These are phyloP conservation scores for Idris sp. DNA, from an alignment of 1,140 invertebrate species.

Conservation along the genomic window DNA sequence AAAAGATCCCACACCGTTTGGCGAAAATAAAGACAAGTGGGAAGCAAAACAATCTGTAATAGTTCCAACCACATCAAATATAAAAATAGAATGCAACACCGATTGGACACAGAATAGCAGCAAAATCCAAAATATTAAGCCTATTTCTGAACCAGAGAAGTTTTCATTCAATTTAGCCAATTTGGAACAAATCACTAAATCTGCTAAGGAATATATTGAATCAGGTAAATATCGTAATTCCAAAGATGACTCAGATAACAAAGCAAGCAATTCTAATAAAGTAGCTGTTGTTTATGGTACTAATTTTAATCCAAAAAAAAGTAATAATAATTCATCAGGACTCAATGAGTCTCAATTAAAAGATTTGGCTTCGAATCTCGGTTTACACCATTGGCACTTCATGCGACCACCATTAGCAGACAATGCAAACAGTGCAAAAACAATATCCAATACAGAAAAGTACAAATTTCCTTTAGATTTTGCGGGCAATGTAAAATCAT, in stretches of 20 bases:
- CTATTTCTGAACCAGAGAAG: too few relatives aligned
- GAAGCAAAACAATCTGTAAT: constrained; percentile 11
- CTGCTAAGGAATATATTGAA: constrained; percentile 20
- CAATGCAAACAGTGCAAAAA: constrained; percentile 10
- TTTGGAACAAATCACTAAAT: constrained; percentile 57
- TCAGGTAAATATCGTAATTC: constrained; percentile 52
- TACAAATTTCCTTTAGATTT: constrained; percentile 54
- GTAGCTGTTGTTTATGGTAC: constrained; percentile 68
- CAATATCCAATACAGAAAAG: too few relatives aligned
- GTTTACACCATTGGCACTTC: constrained; percentile 71
- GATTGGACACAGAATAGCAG: too few relatives aligned
- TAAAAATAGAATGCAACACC: constrained; percentile 48
- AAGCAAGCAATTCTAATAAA: constrained; percentile 43
- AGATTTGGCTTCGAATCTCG: constrained; percentile 34
- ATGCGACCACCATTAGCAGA: constrained; percentile 37
- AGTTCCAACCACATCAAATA: not conserved
- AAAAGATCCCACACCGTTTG: constrained; percentile 43
- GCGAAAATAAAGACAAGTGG: constrained; percentile 33
- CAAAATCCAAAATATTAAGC: too few relatives aligned
- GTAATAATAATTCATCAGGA: too few relatives aligned
- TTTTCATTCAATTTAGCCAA: constrained; percentile 70
- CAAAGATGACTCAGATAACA: constrained; percentile 35
- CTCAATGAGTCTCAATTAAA: constrained; percentile 42
- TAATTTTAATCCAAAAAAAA: constrained; percentile 51
- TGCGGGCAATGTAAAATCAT: constrained; percentile 22